Percentiles rank a stretch among this genome's conserved stretches.
These are phyloP conservation scores for Tragopan temminckii DNA, from an alignment of 2,797 vertebrate genomes.

Conservation along the genomic window DNA sequence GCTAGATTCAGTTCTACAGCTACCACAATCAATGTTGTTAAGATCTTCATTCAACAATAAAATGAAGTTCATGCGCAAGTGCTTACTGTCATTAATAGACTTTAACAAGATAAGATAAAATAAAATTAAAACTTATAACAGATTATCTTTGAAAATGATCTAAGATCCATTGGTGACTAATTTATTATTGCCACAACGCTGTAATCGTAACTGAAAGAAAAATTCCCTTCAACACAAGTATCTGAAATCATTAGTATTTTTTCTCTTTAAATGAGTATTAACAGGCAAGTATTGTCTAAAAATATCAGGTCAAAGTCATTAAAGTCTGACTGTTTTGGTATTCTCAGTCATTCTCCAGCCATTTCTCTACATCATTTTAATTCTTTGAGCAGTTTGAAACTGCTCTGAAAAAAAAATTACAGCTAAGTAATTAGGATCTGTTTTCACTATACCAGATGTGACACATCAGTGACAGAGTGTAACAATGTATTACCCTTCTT, in stretches of 20 bases:
- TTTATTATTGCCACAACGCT: background rate
- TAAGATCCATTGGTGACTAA: background rate
- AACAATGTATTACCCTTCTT: background rate
- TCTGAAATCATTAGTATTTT: background rate
- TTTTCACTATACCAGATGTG: background rate
- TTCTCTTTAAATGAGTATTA: background rate
- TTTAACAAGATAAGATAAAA: background rate
- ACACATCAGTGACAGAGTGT: background rate
- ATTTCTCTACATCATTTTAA: background rate
- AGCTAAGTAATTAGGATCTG: background rate
- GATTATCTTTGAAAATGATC: background rate
- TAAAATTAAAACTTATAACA: background rate
- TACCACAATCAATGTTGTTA: background rate
- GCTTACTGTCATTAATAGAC: background rate
- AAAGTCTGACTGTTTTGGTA: background rate
- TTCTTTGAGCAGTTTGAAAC: background rate
- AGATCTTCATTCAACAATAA: background rate
- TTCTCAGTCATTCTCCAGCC: background rate
- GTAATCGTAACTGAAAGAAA: background rate
- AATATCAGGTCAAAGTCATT: background rate
- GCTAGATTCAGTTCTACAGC: background rate
- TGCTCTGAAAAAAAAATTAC: background rate
- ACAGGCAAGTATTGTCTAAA: background rate
- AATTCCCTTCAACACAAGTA: background rate
- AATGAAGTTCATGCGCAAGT: background rate